These are phyloP conservation scores for Eilema caniola DNA, from an alignment of 2,888 invertebrate species.

Conservation along the genomic window DNA sequence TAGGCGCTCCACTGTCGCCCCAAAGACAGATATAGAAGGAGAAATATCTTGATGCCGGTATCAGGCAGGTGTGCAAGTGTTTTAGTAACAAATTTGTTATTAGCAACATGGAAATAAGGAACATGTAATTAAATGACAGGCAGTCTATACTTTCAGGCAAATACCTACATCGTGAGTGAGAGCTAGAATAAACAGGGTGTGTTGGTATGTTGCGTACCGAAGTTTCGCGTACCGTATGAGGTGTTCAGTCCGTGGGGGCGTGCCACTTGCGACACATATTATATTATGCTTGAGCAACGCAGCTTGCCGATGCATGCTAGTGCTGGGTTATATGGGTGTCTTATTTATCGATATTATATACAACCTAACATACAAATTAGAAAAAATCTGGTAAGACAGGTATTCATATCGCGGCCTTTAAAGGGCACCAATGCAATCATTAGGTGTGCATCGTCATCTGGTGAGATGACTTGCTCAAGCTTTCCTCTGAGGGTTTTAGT, in stretches of 20 bases:
- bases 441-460: too few relatives aligned
- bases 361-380: too few relatives aligned
- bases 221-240: conserved; percentile 1
- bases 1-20: too few relatives aligned
- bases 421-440: too few relatives aligned
- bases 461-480: too few relatives aligned
- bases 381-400: too few relatives aligned
- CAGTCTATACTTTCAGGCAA: background rate
- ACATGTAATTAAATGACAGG: background rate
- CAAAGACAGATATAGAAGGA: too few relatives aligned
- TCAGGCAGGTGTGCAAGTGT: too few relatives aligned
- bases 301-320: conserved; percentile 7
- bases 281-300: conserved; percentile 23
- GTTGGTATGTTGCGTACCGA: conserved; percentile 8
- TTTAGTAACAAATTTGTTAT: too few relatives aligned
- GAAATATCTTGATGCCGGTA: too few relatives aligned
- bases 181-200: conserved; percentile 10
- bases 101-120: too few relatives aligned
- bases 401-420: too few relatives aligned
- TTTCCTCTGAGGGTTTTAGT: background rate
- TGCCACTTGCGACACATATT: conserved; percentile 24
- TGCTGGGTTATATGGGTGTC: background rate
- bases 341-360: conserved; percentile 1
- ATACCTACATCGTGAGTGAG: background rate
- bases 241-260: conserved; percentile 15